Conservation (phyloP, 1,140 invertebrate genomes). For the Trissolcus basalis region DNA sequence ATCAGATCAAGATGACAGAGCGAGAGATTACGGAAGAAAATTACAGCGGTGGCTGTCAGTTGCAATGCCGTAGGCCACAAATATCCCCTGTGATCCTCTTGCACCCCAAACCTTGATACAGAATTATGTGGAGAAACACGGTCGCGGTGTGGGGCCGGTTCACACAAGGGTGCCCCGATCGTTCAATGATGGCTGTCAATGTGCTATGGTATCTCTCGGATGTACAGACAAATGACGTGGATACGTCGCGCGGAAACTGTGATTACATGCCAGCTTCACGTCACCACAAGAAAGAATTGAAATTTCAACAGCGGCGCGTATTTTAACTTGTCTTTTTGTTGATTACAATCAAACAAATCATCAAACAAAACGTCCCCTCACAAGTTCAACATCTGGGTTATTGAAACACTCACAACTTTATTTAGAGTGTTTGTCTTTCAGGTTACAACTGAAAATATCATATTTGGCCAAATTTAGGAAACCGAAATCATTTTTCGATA, state of each 20-base stretch:
- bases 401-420: background rate
- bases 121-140: constrained; percentile 55
- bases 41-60: constrained; percentile 59
- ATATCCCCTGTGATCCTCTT: constrained; percentile 48
- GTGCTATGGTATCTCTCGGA: constrained; percentile 30
- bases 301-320: constrained; percentile 32
- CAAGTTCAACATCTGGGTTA: too few relatives aligned
- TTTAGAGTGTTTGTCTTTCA: too few relatives aligned
- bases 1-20: constrained; percentile 52
- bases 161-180: constrained; percentile 60
- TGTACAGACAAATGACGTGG: constrained; percentile 36
- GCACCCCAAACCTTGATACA: constrained; percentile 56
- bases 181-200: constrained; percentile 66
- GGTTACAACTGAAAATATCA: too few relatives aligned
- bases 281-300: constrained; percentile 31
- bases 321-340: constrained; percentile 26
- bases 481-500: too few relatives aligned
- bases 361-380: background rate
- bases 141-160: constrained; percentile 28
- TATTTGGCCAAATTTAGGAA: too few relatives aligned
- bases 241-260: constrained; percentile 53
- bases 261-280: constrained; percentile 62
- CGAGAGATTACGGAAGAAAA: constrained; percentile 62
- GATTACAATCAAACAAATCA: constrained; percentile 24
- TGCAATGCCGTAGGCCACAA: constrained; percentile 56